Percentiles rank a stretch among this genome's conserved stretches.
These are phyloP conservation scores for Masticophis lateralis DNA, from an alignment of 2,797 vertebrate species.

Conservation along the genomic window DNA sequence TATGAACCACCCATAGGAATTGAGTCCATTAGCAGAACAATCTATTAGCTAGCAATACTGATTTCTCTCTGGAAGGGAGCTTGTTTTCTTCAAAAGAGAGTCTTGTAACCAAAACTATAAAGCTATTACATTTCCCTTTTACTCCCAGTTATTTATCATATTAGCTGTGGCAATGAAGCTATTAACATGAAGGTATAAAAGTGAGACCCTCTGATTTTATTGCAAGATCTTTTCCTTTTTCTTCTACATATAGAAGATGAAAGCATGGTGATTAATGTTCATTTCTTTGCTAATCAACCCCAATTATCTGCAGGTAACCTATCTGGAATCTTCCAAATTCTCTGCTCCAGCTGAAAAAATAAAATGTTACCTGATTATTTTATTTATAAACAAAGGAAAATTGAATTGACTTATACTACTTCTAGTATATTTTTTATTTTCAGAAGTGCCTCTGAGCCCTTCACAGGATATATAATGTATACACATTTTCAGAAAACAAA, in stretches of 20 bases:
- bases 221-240: neutral
- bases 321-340: neutral
- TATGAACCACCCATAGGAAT: neutral
- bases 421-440: neutral
- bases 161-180: neutral
- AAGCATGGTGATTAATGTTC: slow-evolving; percentile 16
- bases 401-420: neutral
- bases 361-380: neutral
- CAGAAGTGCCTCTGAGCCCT: neutral
- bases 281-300: neutral
- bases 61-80: neutral
- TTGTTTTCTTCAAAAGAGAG: slow-evolving; percentile 11
- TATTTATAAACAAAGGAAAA: neutral
- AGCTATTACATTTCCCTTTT: neutral
- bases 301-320: neutral
- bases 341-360: neutral
- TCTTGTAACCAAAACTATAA: slow-evolving; percentile 12
- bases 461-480: neutral
- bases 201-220: slow-evolving; percentile 10
- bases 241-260: neutral
- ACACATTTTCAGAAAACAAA: neutral
- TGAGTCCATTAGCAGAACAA: neutral
- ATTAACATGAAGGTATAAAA: slow-evolving; percentile 9
- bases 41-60: neutral
- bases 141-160: slow-evolving; percentile 22